Evolutionary conservation across 2,113 vertebrate species (phyloP), one percentile per base, ranked within the genome.

Genomic region (Typhlomys cinereus): DNA sequence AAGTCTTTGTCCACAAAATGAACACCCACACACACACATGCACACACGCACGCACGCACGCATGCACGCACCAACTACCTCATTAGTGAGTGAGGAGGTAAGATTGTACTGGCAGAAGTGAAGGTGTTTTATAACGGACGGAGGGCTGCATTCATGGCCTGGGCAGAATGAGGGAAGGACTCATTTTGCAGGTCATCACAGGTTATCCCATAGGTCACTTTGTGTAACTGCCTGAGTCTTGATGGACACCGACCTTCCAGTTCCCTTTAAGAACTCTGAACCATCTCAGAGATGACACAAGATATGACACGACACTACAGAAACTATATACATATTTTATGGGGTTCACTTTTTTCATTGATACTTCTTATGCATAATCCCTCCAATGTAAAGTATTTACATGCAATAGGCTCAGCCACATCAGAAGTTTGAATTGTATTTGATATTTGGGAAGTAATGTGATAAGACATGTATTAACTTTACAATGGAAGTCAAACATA

Each of bases 391-490:
- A 94, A 64, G 93, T 71, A 97, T 96, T 95, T 97, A 85, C 88
- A 97, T 96, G 88, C 90, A 97, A 96, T 95, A 86, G 92, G 93
- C 95, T 88, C 89, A 86, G 90, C 93, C 85, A 95, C 84, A 87
- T 96, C 96, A 96, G 75, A 83, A 88, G 21, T 94, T 83, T 85
- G 92, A 97, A 92, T 85, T 79, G 90, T 92, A 91, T 89, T 94
- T 96, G 96, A 66, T 95, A 92, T 95, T 87, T 92, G 78, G 88
- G 50, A 97, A 86, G 93, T 95, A 97, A 97, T 97, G 92, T 71
- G 94, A 90, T 96, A 97, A 98, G 94, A 97, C 94, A 98, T 96
- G 97, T 97, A 97, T 96, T 91, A 96, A 94, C 92, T 96, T 95
- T 94, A 96, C 97, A 97, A 96, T 96, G 86, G 84, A 97, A 95